Base-by-base conservation (phyloP, 35 echinoderm and acorn worm genomes). In the Heliocidaris erythrogramma region DNA sequence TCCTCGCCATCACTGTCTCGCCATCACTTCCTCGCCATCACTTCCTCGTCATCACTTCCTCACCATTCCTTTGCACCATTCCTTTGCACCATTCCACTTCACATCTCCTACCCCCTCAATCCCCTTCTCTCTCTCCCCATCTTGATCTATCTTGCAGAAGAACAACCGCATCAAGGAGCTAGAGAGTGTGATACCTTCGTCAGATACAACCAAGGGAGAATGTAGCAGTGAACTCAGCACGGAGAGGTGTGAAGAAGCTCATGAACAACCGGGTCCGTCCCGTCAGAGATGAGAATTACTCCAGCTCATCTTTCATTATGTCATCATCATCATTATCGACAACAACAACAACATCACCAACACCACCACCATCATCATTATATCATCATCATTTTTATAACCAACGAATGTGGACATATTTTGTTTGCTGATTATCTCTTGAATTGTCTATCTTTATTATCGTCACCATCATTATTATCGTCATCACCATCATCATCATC, bases 161-260 rank as follows among this genome's bases (percentile, higher is more conserved):
- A 48, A 92, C 10, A 50, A 31, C 17, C 42, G 90, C 18, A 92
- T 92, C 9, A 92, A 56, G 48, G 90, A 92, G 17, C 48, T 92
- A 27, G 90, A 92, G 90, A 92, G 90, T 52, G 90, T 92, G 4
- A 48, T 92, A n/a, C 42, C 90, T 1, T 92, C 90, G 14, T 31
- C 47, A 11, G 48, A 48, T 92, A 32, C 48, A 18, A 48, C 31
- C 86, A 92, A 48, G 13, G 90, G 49, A 56, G 90, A 92, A 11
- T 48, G 90, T 27, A 92, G 47, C n/a, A 56, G 90, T 29, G 86
- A 42, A 2, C 16, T 88, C 10, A 92, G 90, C 49, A 48, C 27
- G 21, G 90, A 92, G 4, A 92, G 49, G 27, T 17, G 60, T 0
- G 60, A 69, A 69, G 60, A 69, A 69, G 60, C 60, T 1, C 60